Percentiles rank a stretch among this genome's conserved stretches.
phyloP scores from a whole-genome alignment of 1,140 invertebrate species.

The Macrobrachium rosenbergii region DNA sequence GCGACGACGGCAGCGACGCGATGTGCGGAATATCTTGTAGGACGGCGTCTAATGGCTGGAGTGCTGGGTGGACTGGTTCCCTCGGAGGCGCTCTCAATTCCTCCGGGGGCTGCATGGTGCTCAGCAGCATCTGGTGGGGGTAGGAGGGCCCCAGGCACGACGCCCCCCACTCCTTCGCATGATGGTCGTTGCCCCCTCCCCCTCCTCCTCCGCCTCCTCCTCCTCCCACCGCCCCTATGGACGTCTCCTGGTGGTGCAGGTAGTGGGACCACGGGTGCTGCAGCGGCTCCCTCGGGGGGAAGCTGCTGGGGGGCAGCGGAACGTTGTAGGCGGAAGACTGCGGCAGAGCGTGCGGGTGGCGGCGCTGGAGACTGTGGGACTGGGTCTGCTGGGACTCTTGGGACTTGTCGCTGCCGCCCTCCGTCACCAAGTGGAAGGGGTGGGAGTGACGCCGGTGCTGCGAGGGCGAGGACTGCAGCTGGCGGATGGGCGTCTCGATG shows the following conservation, averaged over 20 bases:
- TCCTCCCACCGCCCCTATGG: not conserved
- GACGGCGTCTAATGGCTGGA: slow-evolving; percentile 32
- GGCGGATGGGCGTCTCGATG: slow-evolving; percentile 56
- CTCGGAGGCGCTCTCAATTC: slow-evolving; percentile 37
- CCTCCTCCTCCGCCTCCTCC: not conserved
- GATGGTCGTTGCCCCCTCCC: not conserved
- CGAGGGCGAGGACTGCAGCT: slow-evolving; percentile 56
- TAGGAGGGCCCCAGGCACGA: slow-evolving; percentile 19
- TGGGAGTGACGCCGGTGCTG: slow-evolving; percentile 65
- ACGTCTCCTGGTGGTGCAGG: not conserved
- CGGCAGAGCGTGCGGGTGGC: slow-evolving; percentile 51
- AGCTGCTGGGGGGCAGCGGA: slow-evolving; percentile 38
- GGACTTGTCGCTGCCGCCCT: not conserved
- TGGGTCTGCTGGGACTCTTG: slow-evolving; percentile 30
- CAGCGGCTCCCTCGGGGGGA: slow-evolving; percentile 16
- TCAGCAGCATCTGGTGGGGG: slow-evolving; percentile 61
- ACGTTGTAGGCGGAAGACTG: slow-evolving; percentile 65
- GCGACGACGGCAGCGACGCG: slow-evolving; percentile 44
- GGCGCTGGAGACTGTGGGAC: slow-evolving; percentile 52
- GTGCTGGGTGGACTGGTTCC: slow-evolving; percentile 19
- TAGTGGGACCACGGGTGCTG: slow-evolving; percentile 22
- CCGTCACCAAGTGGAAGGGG: slow-evolving; percentile 50
- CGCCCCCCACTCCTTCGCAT: not conserved
- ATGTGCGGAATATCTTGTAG: slow-evolving; percentile 19
- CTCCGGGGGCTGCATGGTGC: slow-evolving; percentile 63